phyloP scores from a whole-genome alignment of 2,113 vertebrate genomes.

The Mesocricetus auratus region DNA sequence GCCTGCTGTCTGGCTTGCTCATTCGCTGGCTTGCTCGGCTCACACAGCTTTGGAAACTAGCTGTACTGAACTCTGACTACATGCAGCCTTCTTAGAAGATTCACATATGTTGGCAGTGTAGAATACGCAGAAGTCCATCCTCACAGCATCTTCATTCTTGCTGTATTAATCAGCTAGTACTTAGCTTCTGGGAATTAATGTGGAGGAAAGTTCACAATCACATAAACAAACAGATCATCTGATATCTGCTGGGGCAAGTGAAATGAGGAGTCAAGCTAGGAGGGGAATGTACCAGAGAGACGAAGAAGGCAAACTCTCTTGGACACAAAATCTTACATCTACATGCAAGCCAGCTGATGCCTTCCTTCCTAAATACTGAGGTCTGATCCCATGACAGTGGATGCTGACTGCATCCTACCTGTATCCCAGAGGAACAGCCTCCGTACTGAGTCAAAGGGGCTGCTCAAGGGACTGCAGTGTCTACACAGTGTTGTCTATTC shows the following conservation, averaged over 20 bases:
- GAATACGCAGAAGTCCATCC: neutral
- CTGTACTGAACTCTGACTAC: neutral
- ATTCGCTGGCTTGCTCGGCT: neutral
- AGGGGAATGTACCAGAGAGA: neutral
- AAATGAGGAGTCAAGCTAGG: neutral
- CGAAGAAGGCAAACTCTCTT: neutral
- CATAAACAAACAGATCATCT: neutral
- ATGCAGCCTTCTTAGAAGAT: neutral
- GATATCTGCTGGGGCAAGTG: neutral
- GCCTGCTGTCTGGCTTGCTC: neutral
- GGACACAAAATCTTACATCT: neutral
- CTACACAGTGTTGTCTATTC: neutral
- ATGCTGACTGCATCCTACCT: neutral
- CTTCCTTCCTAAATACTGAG: slow-evolving; percentile 1
- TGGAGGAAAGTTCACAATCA: neutral
- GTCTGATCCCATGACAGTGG: neutral
- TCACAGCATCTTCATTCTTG: neutral
- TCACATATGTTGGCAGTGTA: neutral
- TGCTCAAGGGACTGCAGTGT: neutral
- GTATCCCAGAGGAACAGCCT: neutral
- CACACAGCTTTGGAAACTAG: neutral
- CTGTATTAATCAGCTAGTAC: neutral
- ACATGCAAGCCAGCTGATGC: neutral
- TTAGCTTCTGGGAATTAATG: neutral
- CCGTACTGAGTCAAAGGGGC: neutral